Evolutionary conservation across 2,888 invertebrate species (phyloP).

Genomic region (Chrysomela aeneicollis): DNA sequence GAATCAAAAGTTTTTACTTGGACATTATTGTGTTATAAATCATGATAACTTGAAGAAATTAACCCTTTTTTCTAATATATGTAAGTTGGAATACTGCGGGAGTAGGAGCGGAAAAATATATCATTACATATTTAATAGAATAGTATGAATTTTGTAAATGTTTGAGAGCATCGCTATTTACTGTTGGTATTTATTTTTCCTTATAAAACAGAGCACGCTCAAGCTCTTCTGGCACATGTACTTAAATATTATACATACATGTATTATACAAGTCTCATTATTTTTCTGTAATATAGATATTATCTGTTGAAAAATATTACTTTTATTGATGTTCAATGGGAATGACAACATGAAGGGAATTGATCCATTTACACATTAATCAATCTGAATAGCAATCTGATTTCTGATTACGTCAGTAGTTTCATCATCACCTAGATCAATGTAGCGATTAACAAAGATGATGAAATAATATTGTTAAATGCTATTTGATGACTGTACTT

Average conservation of each 20-base stretch:
- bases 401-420: too few species aligned
- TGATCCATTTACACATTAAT: too few species aligned
- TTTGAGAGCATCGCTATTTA: conserved; percentile 47
- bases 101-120: conserved; percentile 35
- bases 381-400: too few species aligned
- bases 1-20: conserved; percentile 29
- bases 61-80: conserved; percentile 15
- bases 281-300: conserved; percentile 58
- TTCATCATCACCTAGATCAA: too few species aligned
- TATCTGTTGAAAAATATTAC: conserved; percentile 51
- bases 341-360: too few species aligned
- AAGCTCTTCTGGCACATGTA: conserved; percentile 55
- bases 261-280: conserved; percentile 54
- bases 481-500: too few species aligned
- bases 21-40: conserved; percentile 30
- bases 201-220: conserved; percentile 49
- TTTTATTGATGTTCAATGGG: not conserved
- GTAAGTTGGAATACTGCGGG: conserved; percentile 28
- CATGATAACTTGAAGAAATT: conserved; percentile 13
- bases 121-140: conserved; percentile 23
- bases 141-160: conserved; percentile 43
- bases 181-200: conserved; percentile 49
- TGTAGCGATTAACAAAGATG: too few species aligned
- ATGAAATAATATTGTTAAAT: too few species aligned
- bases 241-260: conserved; percentile 55